Evolutionary conservation across 2,797 vertebrate genomes (phyloP).

Genomic region (Todus mexicanus): DNA sequence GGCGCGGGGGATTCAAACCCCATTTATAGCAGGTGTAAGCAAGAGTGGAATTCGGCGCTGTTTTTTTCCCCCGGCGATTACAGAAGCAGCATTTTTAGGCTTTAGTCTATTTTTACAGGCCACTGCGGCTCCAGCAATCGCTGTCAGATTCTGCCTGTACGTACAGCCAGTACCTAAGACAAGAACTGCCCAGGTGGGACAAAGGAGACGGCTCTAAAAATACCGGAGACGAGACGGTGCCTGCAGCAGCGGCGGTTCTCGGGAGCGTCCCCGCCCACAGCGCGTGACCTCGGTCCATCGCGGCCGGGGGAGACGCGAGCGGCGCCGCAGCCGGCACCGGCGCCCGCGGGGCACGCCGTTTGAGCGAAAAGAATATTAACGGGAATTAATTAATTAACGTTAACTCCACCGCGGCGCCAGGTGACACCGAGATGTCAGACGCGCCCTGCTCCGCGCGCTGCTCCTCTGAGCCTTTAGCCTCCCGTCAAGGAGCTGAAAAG

Average conservation of each 20-base stretch:
- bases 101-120: background rate
- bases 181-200: background rate
- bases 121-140: background rate
- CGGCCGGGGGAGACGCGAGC: background rate
- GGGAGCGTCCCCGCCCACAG: background rate
- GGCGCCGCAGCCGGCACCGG: background rate
- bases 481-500: background rate
- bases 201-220: background rate
- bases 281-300: accelerated
- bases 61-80: background rate
- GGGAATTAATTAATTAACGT: no score
- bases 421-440: accelerated
- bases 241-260: background rate
- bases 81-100: background rate
- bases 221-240: accelerated
- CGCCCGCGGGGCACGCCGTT: accelerated
- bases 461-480: background rate
- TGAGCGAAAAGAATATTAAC: background rate
- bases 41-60: background rate
- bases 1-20: background rate
- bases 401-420: background rate
- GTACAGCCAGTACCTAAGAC: background rate
- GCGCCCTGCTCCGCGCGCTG: background rate
- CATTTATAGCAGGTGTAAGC: background rate
- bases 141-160: background rate